A percentile compares a stretch with the other conserved stretches of the same genome.
These are phyloP conservation scores for Horisme vitalbata DNA, from an alignment of 2,888 invertebrate species.

Conservation along the genomic window DNA sequence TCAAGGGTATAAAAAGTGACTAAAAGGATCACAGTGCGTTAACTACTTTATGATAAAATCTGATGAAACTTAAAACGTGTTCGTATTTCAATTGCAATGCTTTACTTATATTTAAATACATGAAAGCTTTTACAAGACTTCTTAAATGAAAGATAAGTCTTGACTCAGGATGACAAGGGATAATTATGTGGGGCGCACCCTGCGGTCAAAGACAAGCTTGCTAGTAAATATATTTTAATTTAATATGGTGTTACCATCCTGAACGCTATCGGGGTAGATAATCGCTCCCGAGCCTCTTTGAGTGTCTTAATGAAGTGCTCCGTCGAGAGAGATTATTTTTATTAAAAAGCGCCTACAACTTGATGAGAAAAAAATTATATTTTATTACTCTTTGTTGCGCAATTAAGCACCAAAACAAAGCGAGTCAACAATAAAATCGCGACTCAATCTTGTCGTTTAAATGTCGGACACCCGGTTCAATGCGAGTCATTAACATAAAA, in stretches of 20 bases:
- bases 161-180: conserved; percentile 57
- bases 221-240: conserved; percentile 59
- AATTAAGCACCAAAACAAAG: conserved; percentile 53
- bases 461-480: conserved; percentile 72
- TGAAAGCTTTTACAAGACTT: conserved; percentile 35
- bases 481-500: conserved; percentile 79
- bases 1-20: too few species aligned
- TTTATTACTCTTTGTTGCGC: conserved; percentile 43
- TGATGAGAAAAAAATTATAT: conserved; percentile 58
- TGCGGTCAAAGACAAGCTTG: conserved; percentile 58
- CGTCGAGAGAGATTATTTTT: conserved; percentile 68
- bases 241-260: conserved; percentile 65
- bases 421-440: conserved; percentile 66
- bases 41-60: too few species aligned
- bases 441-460: conserved; percentile 71
- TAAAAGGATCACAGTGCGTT: too few species aligned
- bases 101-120: conserved; percentile 37
- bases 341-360: conserved; percentile 56
- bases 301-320: conserved; percentile 73
- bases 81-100: too few species aligned
- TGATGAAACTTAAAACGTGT: too few species aligned
- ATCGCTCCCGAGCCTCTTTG: conserved; percentile 67
- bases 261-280: conserved; percentile 69
- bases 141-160: conserved; percentile 62
- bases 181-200: conserved; percentile 62